A percentile compares a stretch with the other conserved stretches of the same genome.
Evolutionary conservation across 2,888 invertebrate species (phyloP).

Genomic region (Xestia xanthographa): DNA sequence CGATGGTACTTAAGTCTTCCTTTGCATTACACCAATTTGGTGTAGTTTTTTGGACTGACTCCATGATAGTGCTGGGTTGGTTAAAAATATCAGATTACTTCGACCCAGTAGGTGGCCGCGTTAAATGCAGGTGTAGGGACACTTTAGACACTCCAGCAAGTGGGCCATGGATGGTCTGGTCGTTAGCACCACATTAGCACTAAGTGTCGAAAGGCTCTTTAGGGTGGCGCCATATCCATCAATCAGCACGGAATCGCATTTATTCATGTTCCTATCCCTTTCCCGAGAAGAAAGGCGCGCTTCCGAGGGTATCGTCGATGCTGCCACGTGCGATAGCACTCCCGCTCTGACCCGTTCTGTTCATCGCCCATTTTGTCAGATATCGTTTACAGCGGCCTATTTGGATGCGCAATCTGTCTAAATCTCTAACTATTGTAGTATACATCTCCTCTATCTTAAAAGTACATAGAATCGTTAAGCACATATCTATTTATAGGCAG

Average conservation of each 20-base stretch:
- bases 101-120: not conserved
- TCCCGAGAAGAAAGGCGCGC: not conserved
- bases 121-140: not conserved
- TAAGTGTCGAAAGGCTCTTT: not conserved
- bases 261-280: not conserved
- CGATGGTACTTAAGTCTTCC: too few species aligned
- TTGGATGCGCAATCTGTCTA: not conserved
- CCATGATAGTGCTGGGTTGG: too few species aligned
- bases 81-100: not conserved
- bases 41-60: too few species aligned
- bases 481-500: slow-evolving; percentile 51
- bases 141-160: not conserved
- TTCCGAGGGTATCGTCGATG: not conserved
- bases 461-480: slow-evolving; percentile 14
- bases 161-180: not conserved
- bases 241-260: not conserved
- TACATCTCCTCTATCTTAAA: not conserved
- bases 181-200: not conserved
- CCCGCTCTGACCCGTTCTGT: not conserved
- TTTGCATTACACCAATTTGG: too few species aligned
- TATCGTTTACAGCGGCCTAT: not conserved
- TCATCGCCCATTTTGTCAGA: not conserved
- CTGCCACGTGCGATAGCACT: not conserved
- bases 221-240: not conserved
- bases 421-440: not conserved